These are phyloP conservation scores for Telmatochromis sp. DNA, from an alignment of 2,113 vertebrate genomes.

Conservation along the genomic window DNA sequence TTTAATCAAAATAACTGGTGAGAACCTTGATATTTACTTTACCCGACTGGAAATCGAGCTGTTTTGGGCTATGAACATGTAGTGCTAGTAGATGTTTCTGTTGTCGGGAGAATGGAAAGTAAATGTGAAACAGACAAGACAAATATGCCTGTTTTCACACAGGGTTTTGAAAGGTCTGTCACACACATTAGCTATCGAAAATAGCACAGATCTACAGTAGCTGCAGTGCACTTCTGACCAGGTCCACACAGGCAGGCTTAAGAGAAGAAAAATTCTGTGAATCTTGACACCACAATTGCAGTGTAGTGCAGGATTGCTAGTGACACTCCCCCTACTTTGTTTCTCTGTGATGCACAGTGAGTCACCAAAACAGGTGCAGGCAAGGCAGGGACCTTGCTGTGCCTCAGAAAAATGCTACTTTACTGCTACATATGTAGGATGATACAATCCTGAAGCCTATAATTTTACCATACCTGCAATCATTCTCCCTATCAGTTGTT, in stretches of 20 bases:
- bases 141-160: neutral
- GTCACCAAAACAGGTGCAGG: neutral
- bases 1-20: neutral
- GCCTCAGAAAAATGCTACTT: neutral
- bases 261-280: neutral
- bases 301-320: neutral
- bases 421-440: neutral
- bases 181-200: neutral
- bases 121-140: neutral
- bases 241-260: neutral
- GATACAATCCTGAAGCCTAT: neutral
- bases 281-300: slow-evolving; percentile 1
- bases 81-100: neutral
- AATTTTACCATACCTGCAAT: neutral
- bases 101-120: neutral
- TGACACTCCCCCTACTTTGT: neutral
- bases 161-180: neutral
- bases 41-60: neutral
- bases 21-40: neutral
- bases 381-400: neutral
- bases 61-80: neutral
- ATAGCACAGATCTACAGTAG: neutral
- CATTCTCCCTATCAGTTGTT: neutral
- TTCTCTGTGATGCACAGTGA: neutral
- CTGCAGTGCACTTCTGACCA: neutral